Percentiles rank a stretch among this genome's conserved stretches.
These are phyloP conservation scores for Platichthys stellatus DNA, from an alignment of 2,113 vertebrate species.

Conservation along the genomic window DNA sequence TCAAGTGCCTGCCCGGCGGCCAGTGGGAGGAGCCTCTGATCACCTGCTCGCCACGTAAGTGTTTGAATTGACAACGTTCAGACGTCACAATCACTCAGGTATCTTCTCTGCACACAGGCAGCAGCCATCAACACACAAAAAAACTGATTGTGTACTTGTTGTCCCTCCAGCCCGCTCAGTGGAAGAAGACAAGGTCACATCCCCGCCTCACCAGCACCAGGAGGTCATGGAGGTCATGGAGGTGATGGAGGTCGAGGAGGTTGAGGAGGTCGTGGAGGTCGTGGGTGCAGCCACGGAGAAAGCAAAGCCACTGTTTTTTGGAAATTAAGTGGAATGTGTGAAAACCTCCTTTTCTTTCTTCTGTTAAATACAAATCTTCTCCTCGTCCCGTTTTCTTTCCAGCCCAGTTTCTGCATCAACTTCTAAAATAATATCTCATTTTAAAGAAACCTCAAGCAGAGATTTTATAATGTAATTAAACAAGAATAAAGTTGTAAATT, in stretches of 20 bases:
- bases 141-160: neutral
- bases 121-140: no score
- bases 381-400: slow-evolving; percentile 13
- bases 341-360: slow-evolving; percentile 23
- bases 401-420: neutral
- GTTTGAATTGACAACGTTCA: neutral
- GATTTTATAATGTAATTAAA: no score
- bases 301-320: slow-evolving; percentile 54
- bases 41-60: slow-evolving; percentile 83
- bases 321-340: slow-evolving; percentile 73
- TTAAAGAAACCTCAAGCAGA: no score
- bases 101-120: no score
- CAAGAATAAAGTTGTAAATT: no score
- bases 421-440: neutral
- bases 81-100: no score
- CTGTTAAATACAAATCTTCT: neutral
- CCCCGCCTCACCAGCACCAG: slow-evolving; percentile 33
- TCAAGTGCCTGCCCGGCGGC: slow-evolving; percentile 86
- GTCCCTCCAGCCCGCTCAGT: slow-evolving; percentile 12
- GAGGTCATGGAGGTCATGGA: slow-evolving; percentile 13
- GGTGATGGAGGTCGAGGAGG: slow-evolving; percentile 21
- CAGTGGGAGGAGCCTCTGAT: slow-evolving; percentile 88
- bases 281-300: slow-evolving; percentile 46
- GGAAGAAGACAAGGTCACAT: slow-evolving; percentile 39
- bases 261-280: slow-evolving; percentile 19